phyloP scores from a whole-genome alignment of 2,888 invertebrate genomes.

The Erebia palarica region DNA sequence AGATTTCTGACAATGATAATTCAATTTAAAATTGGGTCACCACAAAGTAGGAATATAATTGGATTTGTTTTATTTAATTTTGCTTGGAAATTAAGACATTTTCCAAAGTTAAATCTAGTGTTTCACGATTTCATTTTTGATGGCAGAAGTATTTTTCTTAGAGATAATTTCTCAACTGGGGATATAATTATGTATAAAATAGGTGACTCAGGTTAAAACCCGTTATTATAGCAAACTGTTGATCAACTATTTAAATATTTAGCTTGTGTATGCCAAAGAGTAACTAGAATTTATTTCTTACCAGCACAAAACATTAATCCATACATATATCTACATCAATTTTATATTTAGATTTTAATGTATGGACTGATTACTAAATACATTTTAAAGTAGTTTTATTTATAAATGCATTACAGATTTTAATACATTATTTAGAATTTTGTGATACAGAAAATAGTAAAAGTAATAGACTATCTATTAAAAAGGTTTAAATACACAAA shows the following conservation, averaged over 20 bases:
- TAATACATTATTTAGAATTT: conserved; percentile 5
- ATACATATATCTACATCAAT: conserved; percentile 14
- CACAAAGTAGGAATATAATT: neutral
- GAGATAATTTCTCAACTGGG: too few relatives aligned
- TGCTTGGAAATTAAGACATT: too few relatives aligned
- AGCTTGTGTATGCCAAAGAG: conserved; percentile 37
- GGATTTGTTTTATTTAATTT: too few relatives aligned
- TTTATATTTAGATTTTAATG: conserved; percentile 16
- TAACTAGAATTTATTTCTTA: conserved; percentile 31
- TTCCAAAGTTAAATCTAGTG: too few relatives aligned
- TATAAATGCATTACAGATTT: conserved; percentile 9
- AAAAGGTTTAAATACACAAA: neutral
- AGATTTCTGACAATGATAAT: neutral
- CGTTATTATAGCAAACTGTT: neutral
- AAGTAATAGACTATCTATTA: neutral
- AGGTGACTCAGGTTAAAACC: neutral
- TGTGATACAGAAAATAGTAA: neutral
- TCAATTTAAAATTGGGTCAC: neutral
- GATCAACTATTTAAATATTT: conserved; percentile 18
- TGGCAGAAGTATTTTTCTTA: too few relatives aligned
- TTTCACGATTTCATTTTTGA: too few relatives aligned
- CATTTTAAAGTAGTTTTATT: conserved; percentile 18
- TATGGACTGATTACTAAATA: conserved; percentile 20
- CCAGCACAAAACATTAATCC: conserved; percentile 19
- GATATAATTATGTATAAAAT: too few relatives aligned